These are phyloP conservation scores for Amphimallon solstitiale DNA, from an alignment of 2,888 invertebrate genomes.

Conservation along the genomic window DNA sequence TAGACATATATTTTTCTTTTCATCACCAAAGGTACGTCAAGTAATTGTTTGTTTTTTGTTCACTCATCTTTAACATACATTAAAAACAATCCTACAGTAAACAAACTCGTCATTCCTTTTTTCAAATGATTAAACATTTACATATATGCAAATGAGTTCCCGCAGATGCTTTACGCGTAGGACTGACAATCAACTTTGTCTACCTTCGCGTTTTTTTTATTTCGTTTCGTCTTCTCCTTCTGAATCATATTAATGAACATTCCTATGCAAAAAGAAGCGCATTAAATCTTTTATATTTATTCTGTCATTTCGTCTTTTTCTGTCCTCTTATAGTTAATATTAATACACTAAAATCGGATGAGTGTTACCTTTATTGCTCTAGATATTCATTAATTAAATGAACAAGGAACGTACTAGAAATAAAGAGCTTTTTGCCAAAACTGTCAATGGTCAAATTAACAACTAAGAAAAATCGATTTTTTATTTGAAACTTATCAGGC, in stretches of 20 bases:
- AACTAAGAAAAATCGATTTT: too few species aligned
- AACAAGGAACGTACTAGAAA: too few species aligned
- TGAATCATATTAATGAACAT: conserved; percentile 17
- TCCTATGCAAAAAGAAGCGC: conserved; percentile 15
- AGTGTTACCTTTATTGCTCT: not conserved
- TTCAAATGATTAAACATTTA: conserved; percentile 25
- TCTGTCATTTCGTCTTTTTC: not conserved
- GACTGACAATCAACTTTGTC: conserved; percentile 21
- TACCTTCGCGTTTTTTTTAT: not conserved
- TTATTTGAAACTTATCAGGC: too few species aligned
- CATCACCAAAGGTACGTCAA: not conserved
- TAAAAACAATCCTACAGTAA: conserved; percentile 21
- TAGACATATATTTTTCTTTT: too few species aligned
- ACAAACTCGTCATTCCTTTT: not conserved
- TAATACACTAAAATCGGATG: not conserved
- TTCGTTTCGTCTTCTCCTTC: conserved; percentile 1
- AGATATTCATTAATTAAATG: too few species aligned
- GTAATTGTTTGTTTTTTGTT: not conserved
- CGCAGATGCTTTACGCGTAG: conserved; percentile 20
- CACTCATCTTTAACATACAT: conserved; percentile 7
- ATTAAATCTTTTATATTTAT: conserved; percentile 10
- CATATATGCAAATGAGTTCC: conserved; percentile 28
- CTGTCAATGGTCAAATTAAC: too few species aligned
- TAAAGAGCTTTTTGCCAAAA: too few species aligned
- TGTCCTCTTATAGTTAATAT: conserved; percentile 2